Evolutionary conservation across 2,888 invertebrate genomes (phyloP).

Genomic region (Alcis repandata): DNA sequence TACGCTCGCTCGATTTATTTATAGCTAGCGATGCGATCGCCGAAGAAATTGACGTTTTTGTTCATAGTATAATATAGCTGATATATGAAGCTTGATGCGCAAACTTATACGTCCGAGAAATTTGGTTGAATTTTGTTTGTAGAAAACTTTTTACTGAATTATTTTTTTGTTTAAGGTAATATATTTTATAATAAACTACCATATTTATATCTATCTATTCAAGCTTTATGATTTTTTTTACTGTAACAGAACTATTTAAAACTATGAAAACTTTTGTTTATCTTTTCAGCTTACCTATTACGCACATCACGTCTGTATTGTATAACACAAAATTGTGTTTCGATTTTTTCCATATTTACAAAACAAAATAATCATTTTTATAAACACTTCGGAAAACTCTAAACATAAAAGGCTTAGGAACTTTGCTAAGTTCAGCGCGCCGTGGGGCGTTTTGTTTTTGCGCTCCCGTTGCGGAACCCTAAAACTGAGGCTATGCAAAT

Average conservation of each 20-base stretch:
- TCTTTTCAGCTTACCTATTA: neutral
- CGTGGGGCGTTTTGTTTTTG: conserved; percentile 16
- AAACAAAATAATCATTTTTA: conserved; percentile 17
- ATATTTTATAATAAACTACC: too few species aligned
- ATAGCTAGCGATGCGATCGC: conserved; percentile 58
- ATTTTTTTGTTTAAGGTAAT: too few species aligned
- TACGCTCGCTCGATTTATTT: conserved; percentile 62
- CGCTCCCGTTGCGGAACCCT: conserved; percentile 39
- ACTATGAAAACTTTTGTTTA: too few species aligned
- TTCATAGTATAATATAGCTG: conserved; percentile 42
- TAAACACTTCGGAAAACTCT: conserved; percentile 16
- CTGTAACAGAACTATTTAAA: too few species aligned
- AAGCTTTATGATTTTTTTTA: too few species aligned
- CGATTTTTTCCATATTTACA: conserved; percentile 5
- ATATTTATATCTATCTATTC: too few species aligned
- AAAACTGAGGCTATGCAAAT: conserved; percentile 60
- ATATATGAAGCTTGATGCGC: conserved; percentile 9
- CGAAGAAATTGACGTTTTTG: conserved; percentile 50
- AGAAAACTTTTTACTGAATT: too few species aligned
- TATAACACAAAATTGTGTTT: neutral
- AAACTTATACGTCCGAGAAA: too few species aligned
- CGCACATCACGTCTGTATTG: neutral
- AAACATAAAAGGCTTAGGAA: conserved; percentile 24
- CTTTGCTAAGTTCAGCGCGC: conserved; percentile 9
- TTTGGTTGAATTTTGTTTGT: too few species aligned